Conservation (phyloP, 1,140 invertebrate genomes). For the Elymnias hypermnestra region DNA sequence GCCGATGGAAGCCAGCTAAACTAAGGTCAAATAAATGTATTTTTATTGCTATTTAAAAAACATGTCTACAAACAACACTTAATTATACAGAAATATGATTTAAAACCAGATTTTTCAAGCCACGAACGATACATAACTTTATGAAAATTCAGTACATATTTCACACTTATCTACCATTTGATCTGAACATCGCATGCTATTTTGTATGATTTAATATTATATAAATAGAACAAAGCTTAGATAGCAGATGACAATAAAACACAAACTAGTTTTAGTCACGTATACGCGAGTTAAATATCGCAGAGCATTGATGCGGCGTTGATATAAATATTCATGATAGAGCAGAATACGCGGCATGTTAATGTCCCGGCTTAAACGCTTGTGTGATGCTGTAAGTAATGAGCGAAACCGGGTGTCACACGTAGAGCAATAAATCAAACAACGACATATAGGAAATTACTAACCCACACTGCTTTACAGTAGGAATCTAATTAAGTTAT, state of each 20-base stretch:
- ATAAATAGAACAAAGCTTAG: slow-evolving; percentile 7
- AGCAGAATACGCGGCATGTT: slow-evolving; percentile 54
- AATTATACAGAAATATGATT: too few relatives aligned
- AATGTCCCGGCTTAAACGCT: slow-evolving; percentile 53
- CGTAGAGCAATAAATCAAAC: neutral
- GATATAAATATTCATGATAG: slow-evolving; percentile 67
- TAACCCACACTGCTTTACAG: too few relatives aligned
- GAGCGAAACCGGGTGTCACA: neutral
- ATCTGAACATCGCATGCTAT: slow-evolving; percentile 8
- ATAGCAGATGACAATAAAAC: slow-evolving; percentile 16
- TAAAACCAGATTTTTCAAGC: slow-evolving; percentile 5
- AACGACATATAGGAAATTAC: too few relatives aligned
- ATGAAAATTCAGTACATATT: slow-evolving; percentile 8
- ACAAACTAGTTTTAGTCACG: slow-evolving; percentile 26
- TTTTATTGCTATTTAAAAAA: too few relatives aligned
- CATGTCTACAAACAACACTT: too few relatives aligned
- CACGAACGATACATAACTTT: slow-evolving; percentile 1
- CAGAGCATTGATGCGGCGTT: slow-evolving; percentile 42
- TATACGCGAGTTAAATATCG: slow-evolving; percentile 37
- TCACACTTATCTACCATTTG: slow-evolving; percentile 9
- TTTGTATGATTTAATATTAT: slow-evolving; percentile 9
- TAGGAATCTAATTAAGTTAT: too few relatives aligned
- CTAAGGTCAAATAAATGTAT: too few relatives aligned
- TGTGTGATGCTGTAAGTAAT: slow-evolving; percentile 26
- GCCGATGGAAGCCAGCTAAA: too few relatives aligned